Evolutionary conservation across 2,888 invertebrate species (phyloP), one percentile per base, ranked within the genome.

Genomic region (Idaea biselata): DNA sequence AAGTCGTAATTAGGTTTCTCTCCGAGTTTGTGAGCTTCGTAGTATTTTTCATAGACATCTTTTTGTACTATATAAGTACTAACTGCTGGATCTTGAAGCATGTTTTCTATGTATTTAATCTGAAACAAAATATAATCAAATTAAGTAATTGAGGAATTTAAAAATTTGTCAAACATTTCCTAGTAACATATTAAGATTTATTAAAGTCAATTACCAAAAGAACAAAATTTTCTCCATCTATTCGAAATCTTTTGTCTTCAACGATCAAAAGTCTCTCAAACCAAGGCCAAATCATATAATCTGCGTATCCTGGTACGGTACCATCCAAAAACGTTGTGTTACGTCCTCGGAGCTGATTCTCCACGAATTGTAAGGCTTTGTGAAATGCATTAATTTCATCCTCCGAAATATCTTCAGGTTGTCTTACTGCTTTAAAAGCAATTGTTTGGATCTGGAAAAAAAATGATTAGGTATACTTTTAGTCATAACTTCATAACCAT

Each of bases 271-370:
- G 77, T 73, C 95, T 91, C 83, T 97, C 97, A 73, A 96, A 95
- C 96, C 96, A 97, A 0, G 97, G 97, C 97, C 97, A 97, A 72
- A 96, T 96, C 96, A 97, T 96, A 73, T 96, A 96, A 80, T 97
- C 97, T 17, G 95, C 87, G 93, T 94, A 96, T 11, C 96, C 96
- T 0, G 97, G 96, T 64, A 94, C 93, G 5, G 78, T 86, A 0
- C 96, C 96, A 58, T 77, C 84, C 67, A 96, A 94, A 78, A 94
- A 97, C 33, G 89, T 88, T 0, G 94, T 94, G 6, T 93, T 94
- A 60, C 96, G 93, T 33, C 86, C 87, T 16, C 76, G 80, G 0
- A 97, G 80, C 78, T 96, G 95, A 4, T 87, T 87, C 78, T 97
- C 95, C 64, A 96, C 94, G 18, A 93, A 83, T 63, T 93, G 93